Evolutionary conservation across 2,113 vertebrate species (phyloP).

Genomic region (Columbina picui): DNA sequence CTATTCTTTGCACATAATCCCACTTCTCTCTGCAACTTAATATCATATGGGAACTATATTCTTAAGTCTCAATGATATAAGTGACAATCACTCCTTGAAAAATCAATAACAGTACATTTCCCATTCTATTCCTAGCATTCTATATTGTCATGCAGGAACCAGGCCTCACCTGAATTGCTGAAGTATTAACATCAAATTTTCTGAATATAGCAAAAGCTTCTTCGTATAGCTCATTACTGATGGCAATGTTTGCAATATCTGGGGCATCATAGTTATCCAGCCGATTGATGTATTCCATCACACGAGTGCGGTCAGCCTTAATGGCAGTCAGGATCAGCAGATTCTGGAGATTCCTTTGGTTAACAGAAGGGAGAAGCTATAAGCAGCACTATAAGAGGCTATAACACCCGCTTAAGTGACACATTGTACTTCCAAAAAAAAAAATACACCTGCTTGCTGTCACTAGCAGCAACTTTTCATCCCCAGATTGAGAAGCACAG

Average conservation of each 20-base stretch:
- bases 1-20: not conserved
- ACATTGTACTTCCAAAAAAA: not conserved
- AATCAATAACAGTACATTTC: not conserved
- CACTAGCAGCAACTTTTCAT: not conserved
- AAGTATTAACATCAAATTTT: constrained; percentile 93
- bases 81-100: not conserved
- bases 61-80: not conserved
- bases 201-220: constrained; percentile 92
- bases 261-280: constrained; percentile 93
- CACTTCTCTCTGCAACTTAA: not conserved
- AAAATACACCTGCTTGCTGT: not conserved
- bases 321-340: constrained; percentile 92
- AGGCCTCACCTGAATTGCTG: constrained; percentile 86
- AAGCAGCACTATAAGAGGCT: not conserved
- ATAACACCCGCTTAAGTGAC: not conserved
- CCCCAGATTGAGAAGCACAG: not conserved
- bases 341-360: constrained; percentile 90
- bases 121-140: not conserved
- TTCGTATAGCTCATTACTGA: constrained; percentile 91
- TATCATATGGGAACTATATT: not conserved
- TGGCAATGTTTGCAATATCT: constrained; percentile 90
- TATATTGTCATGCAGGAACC: not conserved
- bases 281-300: constrained; percentile 92
- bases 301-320: constrained; percentile 88
- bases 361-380: constrained; percentile 15